phyloP scores from a whole-genome alignment of 2,888 invertebrate genomes.

The Geotrupes spiniger region DNA sequence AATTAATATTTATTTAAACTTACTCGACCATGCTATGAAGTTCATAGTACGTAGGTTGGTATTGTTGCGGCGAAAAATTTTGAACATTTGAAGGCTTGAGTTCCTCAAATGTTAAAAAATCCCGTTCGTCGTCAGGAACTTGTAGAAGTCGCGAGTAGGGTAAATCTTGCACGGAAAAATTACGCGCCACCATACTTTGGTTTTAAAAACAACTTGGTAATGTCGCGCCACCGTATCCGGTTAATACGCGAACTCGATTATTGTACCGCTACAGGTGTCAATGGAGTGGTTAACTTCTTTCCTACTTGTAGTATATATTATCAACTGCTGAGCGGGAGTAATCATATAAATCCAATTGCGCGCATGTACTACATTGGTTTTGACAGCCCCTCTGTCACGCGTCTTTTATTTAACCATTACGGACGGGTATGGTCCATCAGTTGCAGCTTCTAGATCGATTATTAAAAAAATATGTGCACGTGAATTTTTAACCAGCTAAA shows the following conservation, averaged over 20 bases:
- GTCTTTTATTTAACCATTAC: no score
- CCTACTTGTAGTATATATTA: conserved; percentile 28
- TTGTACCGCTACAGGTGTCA: conserved; percentile 24
- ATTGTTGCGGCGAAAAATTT: conserved; percentile 36
- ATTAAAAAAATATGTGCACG: no score
- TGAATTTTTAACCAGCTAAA: no score
- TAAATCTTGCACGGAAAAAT: conserved; percentile 47
- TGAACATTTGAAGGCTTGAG: conserved; percentile 44
- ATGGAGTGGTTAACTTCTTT: conserved; percentile 28
- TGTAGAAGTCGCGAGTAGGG: conserved; percentile 48
- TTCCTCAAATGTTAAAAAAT: conserved; percentile 49
- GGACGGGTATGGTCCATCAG: no score
- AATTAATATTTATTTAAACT: conserved; percentile 31
- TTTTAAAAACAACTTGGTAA: background rate
- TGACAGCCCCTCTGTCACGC: conserved; percentile 15
- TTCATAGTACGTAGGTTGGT: conserved; percentile 46
- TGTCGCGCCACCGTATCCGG: background rate
- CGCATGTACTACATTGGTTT: conserved; percentile 17
- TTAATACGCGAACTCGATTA: background rate
- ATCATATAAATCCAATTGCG: conserved; percentile 18
- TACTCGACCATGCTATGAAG: conserved; percentile 46
- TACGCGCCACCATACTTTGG: conserved; percentile 46
- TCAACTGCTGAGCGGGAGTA: conserved; percentile 23
- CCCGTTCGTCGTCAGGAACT: conserved; percentile 45
- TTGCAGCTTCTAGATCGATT: no score